Conservation (phyloP, 1,140 invertebrate genomes). For the Colletes gigas region DNA sequence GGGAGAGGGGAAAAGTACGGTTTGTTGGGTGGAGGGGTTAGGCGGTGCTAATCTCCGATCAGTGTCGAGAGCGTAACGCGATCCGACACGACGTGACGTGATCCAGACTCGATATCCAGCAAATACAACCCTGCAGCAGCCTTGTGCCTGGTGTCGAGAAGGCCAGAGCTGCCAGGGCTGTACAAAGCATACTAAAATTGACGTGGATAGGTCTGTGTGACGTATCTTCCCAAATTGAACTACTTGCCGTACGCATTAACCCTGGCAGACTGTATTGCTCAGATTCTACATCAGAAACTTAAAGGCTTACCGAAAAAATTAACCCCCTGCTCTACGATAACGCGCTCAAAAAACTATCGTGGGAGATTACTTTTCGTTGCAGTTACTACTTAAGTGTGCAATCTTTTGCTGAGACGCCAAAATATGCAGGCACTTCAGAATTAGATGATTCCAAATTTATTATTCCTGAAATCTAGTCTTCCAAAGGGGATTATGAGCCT, state of each 20-base stretch:
- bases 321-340: too few species aligned
- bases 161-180: constrained; percentile 62
- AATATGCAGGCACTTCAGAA: too few species aligned
- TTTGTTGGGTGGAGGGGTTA: constrained; percentile 43
- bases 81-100: constrained; percentile 79
- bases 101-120: constrained; percentile 75
- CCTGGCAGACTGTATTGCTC: background rate
- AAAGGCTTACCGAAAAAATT: too few species aligned
- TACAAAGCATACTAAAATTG: constrained; percentile 62
- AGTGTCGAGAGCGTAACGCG: constrained; percentile 80
- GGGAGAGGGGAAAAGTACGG: constrained; percentile 31
- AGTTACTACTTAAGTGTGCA: too few species aligned
- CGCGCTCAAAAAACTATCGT: too few species aligned
- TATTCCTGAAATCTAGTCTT: too few species aligned
- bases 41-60: constrained; percentile 78
- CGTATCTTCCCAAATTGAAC: constrained; percentile 64
- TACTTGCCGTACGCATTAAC: constrained; percentile 38
- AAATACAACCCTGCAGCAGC: constrained; percentile 65
- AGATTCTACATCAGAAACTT: constrained; percentile 23
- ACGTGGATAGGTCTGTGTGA: constrained; percentile 61
- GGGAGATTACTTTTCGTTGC: too few species aligned
- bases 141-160: constrained; percentile 59
- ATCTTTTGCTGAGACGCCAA: too few species aligned
- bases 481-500: too few species aligned
- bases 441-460: too few species aligned